These are phyloP conservation scores for Trileptium ribeirensis DNA, from an alignment of 2,888 invertebrate species.

Conservation along the genomic window DNA sequence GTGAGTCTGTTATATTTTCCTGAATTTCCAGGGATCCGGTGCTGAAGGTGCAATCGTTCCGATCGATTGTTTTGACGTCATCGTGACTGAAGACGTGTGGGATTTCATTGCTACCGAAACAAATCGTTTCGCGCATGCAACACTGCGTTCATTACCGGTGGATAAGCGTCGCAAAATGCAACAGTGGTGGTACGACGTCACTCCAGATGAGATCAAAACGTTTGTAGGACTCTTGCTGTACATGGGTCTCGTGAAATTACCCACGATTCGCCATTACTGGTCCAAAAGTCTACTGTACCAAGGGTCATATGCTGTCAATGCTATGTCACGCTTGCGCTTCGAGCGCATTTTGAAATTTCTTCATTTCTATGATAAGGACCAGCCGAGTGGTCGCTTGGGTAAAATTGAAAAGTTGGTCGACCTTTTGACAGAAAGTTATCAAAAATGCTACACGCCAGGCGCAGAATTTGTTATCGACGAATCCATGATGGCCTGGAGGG, in stretches of 20 bases:
- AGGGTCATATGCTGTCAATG: background rate
- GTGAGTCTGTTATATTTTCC: too few relatives aligned
- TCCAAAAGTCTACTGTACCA: background rate
- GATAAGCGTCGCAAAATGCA: background rate
- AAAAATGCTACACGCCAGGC: background rate
- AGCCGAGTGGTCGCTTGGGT: background rate
- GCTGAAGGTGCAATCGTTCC: too few relatives aligned
- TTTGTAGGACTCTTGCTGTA: background rate
- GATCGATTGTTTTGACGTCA: too few relatives aligned
- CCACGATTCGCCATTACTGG: background rate
- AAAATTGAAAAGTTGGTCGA: background rate
- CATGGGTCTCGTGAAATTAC: background rate
- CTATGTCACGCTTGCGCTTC: background rate
- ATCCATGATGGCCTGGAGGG: slow-evolving; percentile 4
- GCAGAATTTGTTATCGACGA: background rate
- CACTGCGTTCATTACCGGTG: too few relatives aligned
- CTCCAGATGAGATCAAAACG: background rate
- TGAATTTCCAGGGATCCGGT: too few relatives aligned
- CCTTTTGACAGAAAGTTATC: background rate
- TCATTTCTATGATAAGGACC: background rate
- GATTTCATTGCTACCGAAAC: background rate
- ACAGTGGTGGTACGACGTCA: background rate
- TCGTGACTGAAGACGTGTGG: background rate
- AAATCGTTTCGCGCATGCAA: background rate
- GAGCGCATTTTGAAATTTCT: background rate